Evolutionary conservation across 2,888 invertebrate species (phyloP).

Genomic region (Drepanosiphum platanoidis): DNA sequence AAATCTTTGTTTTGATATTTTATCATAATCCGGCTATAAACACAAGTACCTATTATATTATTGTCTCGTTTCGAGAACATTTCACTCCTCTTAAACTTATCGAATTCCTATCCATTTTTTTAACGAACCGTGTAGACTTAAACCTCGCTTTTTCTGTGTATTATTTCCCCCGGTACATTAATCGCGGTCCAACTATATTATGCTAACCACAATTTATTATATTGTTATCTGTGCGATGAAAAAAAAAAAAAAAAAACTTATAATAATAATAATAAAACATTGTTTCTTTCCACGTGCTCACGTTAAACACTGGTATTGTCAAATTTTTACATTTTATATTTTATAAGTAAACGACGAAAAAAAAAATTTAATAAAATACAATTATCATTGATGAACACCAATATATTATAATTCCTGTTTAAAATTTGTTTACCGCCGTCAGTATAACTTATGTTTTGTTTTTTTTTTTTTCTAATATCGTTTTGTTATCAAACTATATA

Average conservation of each 20-base stretch:
- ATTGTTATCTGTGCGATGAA: constrained; percentile 3
- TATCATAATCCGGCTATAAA: neutral
- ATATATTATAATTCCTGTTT: constrained; percentile 7
- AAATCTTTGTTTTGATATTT: neutral
- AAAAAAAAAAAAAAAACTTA: constrained; percentile 1
- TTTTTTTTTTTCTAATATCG: too few species aligned
- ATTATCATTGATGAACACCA: constrained; percentile 14
- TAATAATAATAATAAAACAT: constrained; percentile 23
- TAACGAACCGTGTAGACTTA: neutral
- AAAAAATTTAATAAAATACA: neutral
- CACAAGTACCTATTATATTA: neutral
- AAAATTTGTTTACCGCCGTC: constrained; percentile 23
- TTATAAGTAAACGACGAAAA: constrained; percentile 28
- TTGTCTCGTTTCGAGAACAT: neutral
- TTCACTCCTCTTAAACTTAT: neutral
- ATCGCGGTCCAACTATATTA: neutral
- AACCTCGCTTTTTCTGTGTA: constrained; percentile 20
- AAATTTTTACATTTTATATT: constrained; percentile 57
- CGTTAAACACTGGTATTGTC: constrained; percentile 4
- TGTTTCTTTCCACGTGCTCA: constrained; percentile 18
- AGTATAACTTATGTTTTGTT: constrained; percentile 47
- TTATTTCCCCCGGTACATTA: neutral
- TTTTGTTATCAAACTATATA: constrained; percentile 22
- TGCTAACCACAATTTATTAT: neutral
- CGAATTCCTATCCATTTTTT: neutral